Evolutionary conservation across 2,113 vertebrate genomes (phyloP).

Genomic region (Chascanopsetta lugubris): DNA sequence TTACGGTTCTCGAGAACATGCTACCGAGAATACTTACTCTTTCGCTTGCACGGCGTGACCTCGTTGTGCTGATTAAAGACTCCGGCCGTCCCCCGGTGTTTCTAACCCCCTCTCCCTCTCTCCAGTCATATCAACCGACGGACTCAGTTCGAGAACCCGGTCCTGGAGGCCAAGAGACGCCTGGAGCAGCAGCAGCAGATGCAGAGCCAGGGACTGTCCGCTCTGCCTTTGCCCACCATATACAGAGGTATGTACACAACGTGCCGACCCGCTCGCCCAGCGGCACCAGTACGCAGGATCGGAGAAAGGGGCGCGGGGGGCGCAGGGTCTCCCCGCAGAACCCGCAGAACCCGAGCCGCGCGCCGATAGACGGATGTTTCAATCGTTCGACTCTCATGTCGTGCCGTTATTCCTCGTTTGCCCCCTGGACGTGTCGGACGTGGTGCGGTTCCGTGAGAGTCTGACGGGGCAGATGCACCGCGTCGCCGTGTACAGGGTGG

Average conservation of each 20-base stretch:
- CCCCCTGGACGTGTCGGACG: neutral
- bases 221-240: constrained; percentile 91
- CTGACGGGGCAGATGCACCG: constrained; percentile 42
- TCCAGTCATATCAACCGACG: constrained; percentile 98
- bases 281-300: constrained; percentile 11
- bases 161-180: constrained; percentile 98
- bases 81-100: neutral
- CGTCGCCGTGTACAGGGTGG: constrained; percentile 39
- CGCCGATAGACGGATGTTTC: too few relatives aligned
- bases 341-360: too few relatives aligned
- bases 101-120: constrained; percentile 69
- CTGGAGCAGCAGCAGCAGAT: constrained; percentile 96
- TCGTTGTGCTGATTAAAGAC: neutral
- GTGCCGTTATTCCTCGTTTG: constrained; percentile 4
- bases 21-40: neutral
- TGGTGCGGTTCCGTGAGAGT: constrained; percentile 21
- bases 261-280: constrained; percentile 1
- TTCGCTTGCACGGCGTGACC: too few relatives aligned
- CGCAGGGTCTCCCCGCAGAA: too few relatives aligned
- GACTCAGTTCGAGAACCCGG: constrained; percentile 99
- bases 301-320: too few relatives aligned
- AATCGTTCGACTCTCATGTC: neutral
- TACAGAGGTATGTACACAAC: constrained; percentile 95
- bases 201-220: constrained; percentile 94
- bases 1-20: neutral